These are phyloP conservation scores for Diarsia mendica DNA, from an alignment of 2,888 invertebrate species.

Conservation along the genomic window DNA sequence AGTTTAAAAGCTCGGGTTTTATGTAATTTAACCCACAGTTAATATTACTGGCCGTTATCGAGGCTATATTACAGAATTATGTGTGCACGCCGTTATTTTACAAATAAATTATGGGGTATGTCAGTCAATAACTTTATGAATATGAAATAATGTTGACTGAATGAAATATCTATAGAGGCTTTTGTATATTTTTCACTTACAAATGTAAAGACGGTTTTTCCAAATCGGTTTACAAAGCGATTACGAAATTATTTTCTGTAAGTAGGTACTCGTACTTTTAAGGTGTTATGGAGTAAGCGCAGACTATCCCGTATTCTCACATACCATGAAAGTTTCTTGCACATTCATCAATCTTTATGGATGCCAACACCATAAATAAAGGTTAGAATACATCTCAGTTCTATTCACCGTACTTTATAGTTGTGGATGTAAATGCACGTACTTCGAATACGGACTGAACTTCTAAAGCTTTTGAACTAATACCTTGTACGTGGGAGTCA, in stretches of 20 bases:
- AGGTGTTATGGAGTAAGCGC: constrained; percentile 14
- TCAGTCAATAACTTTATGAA: constrained; percentile 16
- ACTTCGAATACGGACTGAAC: constrained; percentile 64
- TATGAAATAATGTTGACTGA: constrained; percentile 9
- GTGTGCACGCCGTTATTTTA: constrained; percentile 35
- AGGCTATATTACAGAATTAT: constrained; percentile 36
- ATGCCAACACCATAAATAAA: constrained; percentile 60
- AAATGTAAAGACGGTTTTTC: background rate
- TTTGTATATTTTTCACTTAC: constrained; percentile 13
- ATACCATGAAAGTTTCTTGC: constrained; percentile 45
- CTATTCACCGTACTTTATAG: constrained; percentile 65
- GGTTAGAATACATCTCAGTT: constrained; percentile 59
- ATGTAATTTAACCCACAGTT: constrained; percentile 57
- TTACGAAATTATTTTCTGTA: constrained; percentile 32
- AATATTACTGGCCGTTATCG: constrained; percentile 44
- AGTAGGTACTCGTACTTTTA: background rate
- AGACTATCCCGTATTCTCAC: constrained; percentile 53
- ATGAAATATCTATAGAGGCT: background rate
- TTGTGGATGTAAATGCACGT: constrained; percentile 65
- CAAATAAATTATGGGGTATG: constrained; percentile 42
- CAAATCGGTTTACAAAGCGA: constrained; percentile 15
- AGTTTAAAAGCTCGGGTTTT: constrained; percentile 48
- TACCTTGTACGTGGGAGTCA: constrained; percentile 77
- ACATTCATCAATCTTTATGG: constrained; percentile 64
- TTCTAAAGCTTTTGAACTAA: constrained; percentile 61